Conservation (phyloP, 1,140 invertebrate genomes). For the Acromyrmex charruanus region DNA sequence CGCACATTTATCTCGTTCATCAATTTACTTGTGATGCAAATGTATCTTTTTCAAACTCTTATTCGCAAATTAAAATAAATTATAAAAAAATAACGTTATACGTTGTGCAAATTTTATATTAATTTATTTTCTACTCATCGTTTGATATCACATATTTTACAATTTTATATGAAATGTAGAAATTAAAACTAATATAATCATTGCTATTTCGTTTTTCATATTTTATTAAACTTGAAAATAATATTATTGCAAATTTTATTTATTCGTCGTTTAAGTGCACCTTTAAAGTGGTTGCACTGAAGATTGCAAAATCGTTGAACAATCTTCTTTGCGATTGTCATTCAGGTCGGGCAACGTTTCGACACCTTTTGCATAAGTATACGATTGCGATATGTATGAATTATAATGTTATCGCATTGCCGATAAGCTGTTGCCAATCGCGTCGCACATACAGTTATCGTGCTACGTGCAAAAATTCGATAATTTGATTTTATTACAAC, state of each 20-base stretch:
- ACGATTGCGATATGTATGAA: slow-evolving; percentile 63
- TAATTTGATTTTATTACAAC: slow-evolving; percentile 33
- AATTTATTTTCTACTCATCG: not conserved
- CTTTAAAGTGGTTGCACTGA: slow-evolving; percentile 8
- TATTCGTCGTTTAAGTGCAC: not conserved
- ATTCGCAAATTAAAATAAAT: not conserved
- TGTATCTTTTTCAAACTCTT: not conserved
- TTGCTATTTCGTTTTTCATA: not conserved
- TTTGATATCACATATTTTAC: not conserved
- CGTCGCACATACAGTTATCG: slow-evolving; percentile 2
- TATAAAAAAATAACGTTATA: not conserved
- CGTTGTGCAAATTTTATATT: not conserved
- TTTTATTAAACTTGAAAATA: not conserved
- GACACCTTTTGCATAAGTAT: slow-evolving; percentile 45
- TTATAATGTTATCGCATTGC: slow-evolving; percentile 60
- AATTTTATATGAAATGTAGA: not conserved
- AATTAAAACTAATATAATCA: not conserved
- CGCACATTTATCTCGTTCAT: not conserved
- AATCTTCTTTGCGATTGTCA: slow-evolving; percentile 53
- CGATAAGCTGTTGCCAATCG: slow-evolving; percentile 63
- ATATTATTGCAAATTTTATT: not conserved
- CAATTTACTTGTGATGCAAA: not conserved
- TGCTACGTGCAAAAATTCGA: slow-evolving; percentile 70
- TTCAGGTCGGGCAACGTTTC: slow-evolving; percentile 58
- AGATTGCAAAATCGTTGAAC: slow-evolving; percentile 26